These are phyloP conservation scores for Megaceryle maxima DNA, from an alignment of 2,113 vertebrate species.

Conservation along the genomic window DNA sequence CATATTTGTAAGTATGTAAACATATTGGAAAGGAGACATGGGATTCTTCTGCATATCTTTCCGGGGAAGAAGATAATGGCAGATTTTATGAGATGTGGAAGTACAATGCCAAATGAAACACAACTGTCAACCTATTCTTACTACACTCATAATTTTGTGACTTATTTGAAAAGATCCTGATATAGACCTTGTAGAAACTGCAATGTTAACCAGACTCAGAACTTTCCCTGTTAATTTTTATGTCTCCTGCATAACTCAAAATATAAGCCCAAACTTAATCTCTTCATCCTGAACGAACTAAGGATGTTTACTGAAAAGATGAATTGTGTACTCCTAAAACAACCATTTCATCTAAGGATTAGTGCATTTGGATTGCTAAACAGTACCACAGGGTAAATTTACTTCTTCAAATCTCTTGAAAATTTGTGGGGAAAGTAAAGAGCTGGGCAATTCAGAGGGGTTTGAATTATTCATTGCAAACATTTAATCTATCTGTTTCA, in stretches of 20 bases:
- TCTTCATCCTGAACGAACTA: neutral
- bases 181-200: neutral
- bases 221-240: neutral
- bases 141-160: neutral
- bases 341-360: neutral
- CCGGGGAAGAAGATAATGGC: neutral
- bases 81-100: neutral
- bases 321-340: neutral
- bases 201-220: neutral
- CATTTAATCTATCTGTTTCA: neutral
- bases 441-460: neutral
- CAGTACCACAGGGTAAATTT: neutral
- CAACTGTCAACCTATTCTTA: neutral
- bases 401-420: neutral
- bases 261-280: neutral
- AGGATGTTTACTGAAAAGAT: neutral
- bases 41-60: neutral
- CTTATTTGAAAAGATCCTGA: neutral
- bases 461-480: neutral
- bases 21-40: neutral
- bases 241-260: neutral
- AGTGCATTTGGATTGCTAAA: neutral
- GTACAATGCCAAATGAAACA: neutral
- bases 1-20: neutral
- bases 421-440: neutral